Conservation (phyloP, 2,113 vertebrate species). For the Ondatra zibethicus region DNA sequence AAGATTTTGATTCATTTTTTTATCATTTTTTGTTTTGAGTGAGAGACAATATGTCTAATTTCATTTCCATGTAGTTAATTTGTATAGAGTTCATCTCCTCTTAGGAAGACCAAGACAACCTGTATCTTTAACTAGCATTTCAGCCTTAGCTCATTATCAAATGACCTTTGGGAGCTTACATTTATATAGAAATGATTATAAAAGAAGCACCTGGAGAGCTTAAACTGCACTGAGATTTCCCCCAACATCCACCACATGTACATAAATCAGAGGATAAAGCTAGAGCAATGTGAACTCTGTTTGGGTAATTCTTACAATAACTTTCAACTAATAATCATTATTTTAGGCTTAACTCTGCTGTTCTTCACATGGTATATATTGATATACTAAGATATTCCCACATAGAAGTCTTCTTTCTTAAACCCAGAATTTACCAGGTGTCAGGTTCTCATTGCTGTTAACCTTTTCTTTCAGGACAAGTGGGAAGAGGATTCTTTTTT, state of each 20-base stretch:
- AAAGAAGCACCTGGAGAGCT: neutral
- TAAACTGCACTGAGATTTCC: neutral
- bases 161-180: slow-evolving; percentile 9
- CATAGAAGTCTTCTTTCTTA: neutral
- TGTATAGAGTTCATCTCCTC: neutral
- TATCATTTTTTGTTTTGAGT: neutral
- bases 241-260: neutral
- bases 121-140: neutral
- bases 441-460: neutral
- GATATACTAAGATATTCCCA: neutral
- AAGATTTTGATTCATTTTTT: neutral
- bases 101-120: neutral
- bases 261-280: neutral
- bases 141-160: neutral
- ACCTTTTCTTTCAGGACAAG: neutral
- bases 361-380: neutral
- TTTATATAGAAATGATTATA: slow-evolving; percentile 6
- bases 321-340: neutral
- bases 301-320: neutral
- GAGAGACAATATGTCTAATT: neutral
- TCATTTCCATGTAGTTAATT: neutral
- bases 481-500: neutral
- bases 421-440: neutral
- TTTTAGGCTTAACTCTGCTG: neutral
- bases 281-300: neutral